Conservation (phyloP, 2,888 invertebrate genomes). For the Lordiphosa andalusiaca region DNA sequence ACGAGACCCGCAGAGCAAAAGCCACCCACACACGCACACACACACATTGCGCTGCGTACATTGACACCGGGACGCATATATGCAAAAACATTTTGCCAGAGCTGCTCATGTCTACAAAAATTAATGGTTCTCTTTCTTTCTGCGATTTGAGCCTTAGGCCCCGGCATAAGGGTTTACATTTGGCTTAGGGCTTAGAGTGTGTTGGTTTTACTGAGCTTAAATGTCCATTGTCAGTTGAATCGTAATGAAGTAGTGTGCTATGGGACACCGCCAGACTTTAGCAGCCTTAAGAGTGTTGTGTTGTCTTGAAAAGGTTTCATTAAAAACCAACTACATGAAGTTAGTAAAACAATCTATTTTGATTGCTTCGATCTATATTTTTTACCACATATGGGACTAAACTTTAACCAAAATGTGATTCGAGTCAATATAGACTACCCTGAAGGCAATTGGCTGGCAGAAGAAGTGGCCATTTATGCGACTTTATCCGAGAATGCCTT, state of each 20-base stretch:
- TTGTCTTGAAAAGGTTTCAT: neutral
- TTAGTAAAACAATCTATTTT: no score
- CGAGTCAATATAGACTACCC: no score
- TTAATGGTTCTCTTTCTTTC: slow-evolving; percentile 49
- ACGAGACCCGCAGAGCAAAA: slow-evolving; percentile 5
- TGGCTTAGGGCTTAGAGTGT: slow-evolving; percentile 39
- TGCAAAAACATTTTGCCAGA: slow-evolving; percentile 44
- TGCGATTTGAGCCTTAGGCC: slow-evolving; percentile 17
- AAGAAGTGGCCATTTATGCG: no score
- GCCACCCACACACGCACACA: neutral
- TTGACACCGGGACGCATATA: slow-evolving; percentile 34
- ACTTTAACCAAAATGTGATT: no score
- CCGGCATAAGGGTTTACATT: slow-evolving; percentile 39
- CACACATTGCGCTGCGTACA: slow-evolving; percentile 20
- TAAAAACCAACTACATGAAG: no score
- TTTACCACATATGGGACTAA: no score
- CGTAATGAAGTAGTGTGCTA: slow-evolving; percentile 31
- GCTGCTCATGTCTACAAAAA: slow-evolving; percentile 32
- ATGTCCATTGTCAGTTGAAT: slow-evolving; percentile 34
- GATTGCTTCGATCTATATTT: no score
- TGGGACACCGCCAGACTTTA: slow-evolving; percentile 5
- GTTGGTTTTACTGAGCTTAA: slow-evolving; percentile 40
- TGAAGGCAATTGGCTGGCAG: no score
- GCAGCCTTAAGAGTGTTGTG: slow-evolving; percentile 6
- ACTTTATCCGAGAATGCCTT: no score